These are phyloP conservation scores for Parthenolecanium corni DNA, from an alignment of 2,888 invertebrate genomes.

Conservation along the genomic window DNA sequence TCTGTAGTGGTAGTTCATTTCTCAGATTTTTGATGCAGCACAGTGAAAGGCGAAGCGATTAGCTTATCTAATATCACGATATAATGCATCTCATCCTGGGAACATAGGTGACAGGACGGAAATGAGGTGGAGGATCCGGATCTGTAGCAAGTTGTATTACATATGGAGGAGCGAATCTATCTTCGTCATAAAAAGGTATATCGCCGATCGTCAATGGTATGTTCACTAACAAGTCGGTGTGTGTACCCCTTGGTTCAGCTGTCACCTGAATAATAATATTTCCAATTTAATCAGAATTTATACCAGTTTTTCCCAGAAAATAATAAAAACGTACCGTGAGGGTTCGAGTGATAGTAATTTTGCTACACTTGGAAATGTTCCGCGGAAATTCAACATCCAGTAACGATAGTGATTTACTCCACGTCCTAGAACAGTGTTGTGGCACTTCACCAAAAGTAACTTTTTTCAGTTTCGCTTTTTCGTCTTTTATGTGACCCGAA, in stretches of 20 bases:
- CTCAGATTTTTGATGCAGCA: too few relatives aligned
- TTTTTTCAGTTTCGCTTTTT: background rate
- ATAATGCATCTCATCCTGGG: too few relatives aligned
- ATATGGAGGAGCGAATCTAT: too few relatives aligned
- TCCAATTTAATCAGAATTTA: too few relatives aligned
- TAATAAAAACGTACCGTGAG: too few relatives aligned
- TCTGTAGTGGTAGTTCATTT: background rate
- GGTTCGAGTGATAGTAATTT: too few relatives aligned
- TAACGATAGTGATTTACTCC: background rate
- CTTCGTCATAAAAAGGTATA: background rate
- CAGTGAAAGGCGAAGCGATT: too few relatives aligned
- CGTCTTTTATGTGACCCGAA: background rate
- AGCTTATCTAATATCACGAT: too few relatives aligned
- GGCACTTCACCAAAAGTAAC: background rate
- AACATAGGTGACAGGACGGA: background rate
- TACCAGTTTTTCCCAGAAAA: too few relatives aligned
- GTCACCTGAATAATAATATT: background rate
- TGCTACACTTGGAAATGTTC: too few relatives aligned
- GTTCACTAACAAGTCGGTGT: background rate
- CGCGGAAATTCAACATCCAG: too few relatives aligned
- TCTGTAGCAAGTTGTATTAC: background rate
- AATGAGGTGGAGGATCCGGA: background rate
- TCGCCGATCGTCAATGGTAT: background rate
- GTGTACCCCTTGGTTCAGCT: background rate
- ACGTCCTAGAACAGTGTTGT: background rate